phyloP scores from a whole-genome alignment of 2,113 vertebrate species.

The Phocoena sinus region DNA sequence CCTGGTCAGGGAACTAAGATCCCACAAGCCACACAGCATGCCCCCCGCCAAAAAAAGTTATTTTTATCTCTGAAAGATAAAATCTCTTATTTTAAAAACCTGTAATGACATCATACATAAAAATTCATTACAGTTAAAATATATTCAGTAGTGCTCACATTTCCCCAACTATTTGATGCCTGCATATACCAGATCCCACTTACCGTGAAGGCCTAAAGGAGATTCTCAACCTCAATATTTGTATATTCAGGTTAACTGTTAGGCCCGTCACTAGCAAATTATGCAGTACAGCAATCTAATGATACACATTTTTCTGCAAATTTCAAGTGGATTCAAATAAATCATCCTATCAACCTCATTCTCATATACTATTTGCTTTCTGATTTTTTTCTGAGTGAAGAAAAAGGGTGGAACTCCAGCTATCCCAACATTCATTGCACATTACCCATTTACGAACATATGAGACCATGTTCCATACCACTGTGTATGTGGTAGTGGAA shows the following conservation, averaged over 20 bases:
- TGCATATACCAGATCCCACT: background rate
- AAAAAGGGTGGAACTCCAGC: background rate
- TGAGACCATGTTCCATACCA: background rate
- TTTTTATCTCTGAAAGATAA: background rate
- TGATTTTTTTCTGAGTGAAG: background rate
- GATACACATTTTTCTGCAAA: background rate
- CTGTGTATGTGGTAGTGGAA: background rate
- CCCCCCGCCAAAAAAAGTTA: too few species aligned
- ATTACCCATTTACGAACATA: background rate
- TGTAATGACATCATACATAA: background rate
- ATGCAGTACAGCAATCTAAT: background rate
- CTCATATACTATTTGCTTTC: background rate
- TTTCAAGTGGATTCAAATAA: background rate
- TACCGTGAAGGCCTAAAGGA: background rate
- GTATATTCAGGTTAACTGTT: background rate
- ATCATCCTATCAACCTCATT: background rate
- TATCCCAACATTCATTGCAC: background rate
- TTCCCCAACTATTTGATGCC: background rate
- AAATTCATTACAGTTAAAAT: background rate
- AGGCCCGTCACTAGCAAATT: background rate
- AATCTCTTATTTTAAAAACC: background rate
- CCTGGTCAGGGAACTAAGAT: too few species aligned
- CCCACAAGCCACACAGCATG: too few species aligned
- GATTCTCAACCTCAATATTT: background rate
- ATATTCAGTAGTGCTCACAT: background rate